Evolutionary conservation across 2,888 invertebrate species (phyloP), one percentile per base, ranked within the genome.

Genomic region (Nemapogon koenigi): DNA sequence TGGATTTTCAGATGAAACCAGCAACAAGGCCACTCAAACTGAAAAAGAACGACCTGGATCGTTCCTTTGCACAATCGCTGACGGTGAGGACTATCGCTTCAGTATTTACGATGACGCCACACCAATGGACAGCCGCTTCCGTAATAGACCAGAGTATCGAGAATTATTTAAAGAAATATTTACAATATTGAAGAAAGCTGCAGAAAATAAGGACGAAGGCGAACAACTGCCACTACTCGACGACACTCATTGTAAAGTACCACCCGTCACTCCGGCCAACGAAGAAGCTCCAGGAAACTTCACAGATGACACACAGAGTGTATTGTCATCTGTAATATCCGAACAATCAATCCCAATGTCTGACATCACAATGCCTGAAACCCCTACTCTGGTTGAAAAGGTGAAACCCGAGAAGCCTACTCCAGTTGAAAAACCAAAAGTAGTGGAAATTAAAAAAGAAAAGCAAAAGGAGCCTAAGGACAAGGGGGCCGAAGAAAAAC

Each of bases 131-230:
- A 88, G 89, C 47, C 83, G 90, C 38, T 92, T 92, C 81, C 84
- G 88, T 13, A 90, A 90, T 59, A 84, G 89, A 17, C 92, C 91
- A 0, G 90, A 92, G 55, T 91, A 91, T 58, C 81, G 88, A 3
- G 87, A 88, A 51, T 61, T 91, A 4, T 93, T 92, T 62, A 88
- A 89, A 49, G 91, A 93, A 61, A 92, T 93, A 43, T 91, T 91
- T 59, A 86, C 86, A 15, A 89, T 91, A 6, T 69, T 93, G 11
- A 91, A 91, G 59, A 87, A 91, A 49, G 91, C 91, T 0, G 91
- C 91, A 1, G 90, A 89, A 49, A 90, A 89, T 43, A 91, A 90
- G 58, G 89, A 90, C 43, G 89, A 90, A 45, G 89, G 88, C 16
- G 90, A 90, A 48, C 86, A 86, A 49, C 67, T 89, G 19, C 90